phyloP scores from a whole-genome alignment of 64 coral and sea anemone genomes.

The Actinia tenebrosa region DNA sequence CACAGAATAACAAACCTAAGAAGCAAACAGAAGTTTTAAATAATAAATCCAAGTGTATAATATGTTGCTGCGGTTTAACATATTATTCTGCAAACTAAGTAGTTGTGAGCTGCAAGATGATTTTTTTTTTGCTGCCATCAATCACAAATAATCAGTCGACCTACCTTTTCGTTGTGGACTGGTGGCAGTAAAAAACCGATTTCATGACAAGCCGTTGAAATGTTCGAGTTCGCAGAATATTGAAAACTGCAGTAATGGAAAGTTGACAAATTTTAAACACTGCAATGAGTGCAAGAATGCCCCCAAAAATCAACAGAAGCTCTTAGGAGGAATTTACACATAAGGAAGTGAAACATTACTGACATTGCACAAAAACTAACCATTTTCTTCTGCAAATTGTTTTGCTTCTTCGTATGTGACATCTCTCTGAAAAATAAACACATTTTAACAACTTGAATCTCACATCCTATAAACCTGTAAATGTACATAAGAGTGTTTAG shows the following conservation, averaged over 20 bases:
- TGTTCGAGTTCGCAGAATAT: too few relatives aligned
- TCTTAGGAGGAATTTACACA: too few relatives aligned
- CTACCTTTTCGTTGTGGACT: too few relatives aligned
- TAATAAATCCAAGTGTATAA: background rate
- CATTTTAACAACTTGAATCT: background rate
- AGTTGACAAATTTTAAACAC: too few relatives aligned
- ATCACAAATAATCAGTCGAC: too few relatives aligned
- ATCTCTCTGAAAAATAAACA: conserved; percentile 64
- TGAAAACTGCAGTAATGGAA: too few relatives aligned
- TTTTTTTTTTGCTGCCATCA: too few relatives aligned
- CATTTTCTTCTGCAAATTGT: conserved; percentile 99
- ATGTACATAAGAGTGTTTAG: background rate
- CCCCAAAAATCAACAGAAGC: conserved; percentile 26
- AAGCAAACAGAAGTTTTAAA: background rate
- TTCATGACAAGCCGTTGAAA: too few relatives aligned
- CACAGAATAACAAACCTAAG: conserved; percentile 89
- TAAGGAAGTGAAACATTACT: background rate
- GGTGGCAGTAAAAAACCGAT: too few relatives aligned
- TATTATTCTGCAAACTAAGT: too few relatives aligned
- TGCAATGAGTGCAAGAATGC: background rate
- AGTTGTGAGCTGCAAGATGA: too few relatives aligned
- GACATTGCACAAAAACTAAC: conserved; percentile 11
- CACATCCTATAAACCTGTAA: background rate
- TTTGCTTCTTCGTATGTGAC: conserved; percentile 99
- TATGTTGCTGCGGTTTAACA: too few relatives aligned